These are phyloP conservation scores for Toxonevra muliebris DNA, from an alignment of 2,888 invertebrate species.

Conservation along the genomic window DNA sequence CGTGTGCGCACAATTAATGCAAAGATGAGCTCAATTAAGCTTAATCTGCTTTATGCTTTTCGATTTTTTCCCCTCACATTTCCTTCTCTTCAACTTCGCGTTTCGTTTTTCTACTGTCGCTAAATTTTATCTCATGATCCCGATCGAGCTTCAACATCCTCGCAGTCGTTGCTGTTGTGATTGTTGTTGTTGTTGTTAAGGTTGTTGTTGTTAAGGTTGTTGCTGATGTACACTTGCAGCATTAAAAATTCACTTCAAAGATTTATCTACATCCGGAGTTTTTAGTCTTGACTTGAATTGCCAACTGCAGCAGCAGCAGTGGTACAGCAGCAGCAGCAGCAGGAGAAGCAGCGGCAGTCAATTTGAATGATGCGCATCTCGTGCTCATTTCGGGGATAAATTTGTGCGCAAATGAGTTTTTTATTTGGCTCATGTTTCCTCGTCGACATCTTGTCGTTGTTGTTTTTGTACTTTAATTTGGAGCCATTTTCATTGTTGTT, in stretches of 20 bases:
- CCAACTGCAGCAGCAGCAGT: constrained; percentile 6
- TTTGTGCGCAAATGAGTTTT: constrained; percentile 26
- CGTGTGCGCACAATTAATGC: constrained; percentile 38
- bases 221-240: not conserved
- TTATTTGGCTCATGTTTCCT: constrained; percentile 26
- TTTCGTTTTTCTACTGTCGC: not conserved
- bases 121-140: constrained; percentile 33
- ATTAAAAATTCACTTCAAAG: constrained; percentile 32
- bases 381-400: constrained; percentile 11
- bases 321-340: not conserved
- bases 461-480: constrained; percentile 20
- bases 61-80: not conserved
- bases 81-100: not conserved
- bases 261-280: constrained; percentile 46
- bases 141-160: constrained; percentile 35
- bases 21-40: constrained; percentile 33
- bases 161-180: constrained; percentile 10
- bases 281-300: not conserved
- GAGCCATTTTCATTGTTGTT: constrained; percentile 26
- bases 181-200: constrained; percentile 2
- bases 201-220: constrained; percentile 9
- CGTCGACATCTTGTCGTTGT: constrained; percentile 2
- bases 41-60: constrained; percentile 21
- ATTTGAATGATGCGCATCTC: constrained; percentile 23
- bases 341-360: constrained; percentile 1